Conservation (phyloP, 1,140 invertebrate genomes). For the Ips typographus region DNA sequence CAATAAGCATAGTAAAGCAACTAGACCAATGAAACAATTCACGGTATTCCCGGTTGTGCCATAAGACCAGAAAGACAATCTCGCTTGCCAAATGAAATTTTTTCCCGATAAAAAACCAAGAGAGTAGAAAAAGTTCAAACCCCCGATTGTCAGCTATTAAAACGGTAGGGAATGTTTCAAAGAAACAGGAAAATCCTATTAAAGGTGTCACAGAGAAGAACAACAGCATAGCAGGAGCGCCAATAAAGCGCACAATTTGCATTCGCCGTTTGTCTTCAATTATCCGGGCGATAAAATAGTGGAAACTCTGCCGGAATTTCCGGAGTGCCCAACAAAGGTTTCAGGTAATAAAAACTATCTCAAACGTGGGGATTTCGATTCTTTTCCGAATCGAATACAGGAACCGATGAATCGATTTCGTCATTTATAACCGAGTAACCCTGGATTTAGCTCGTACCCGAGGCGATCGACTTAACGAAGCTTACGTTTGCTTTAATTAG, state of each 20-base stretch:
- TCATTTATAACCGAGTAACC: slow-evolving; percentile 20
- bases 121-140: too few relatives aligned
- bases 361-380: slow-evolving; percentile 1
- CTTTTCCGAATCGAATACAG: not conserved
- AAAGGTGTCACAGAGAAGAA: not conserved
- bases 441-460: slow-evolving; percentile 24
- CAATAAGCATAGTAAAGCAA: too few relatives aligned
- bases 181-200: slow-evolving; percentile 6
- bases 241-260: slow-evolving; percentile 23
- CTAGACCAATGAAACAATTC: too few relatives aligned
- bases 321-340: slow-evolving; percentile 29
- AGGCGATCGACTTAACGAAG: slow-evolving; percentile 41
- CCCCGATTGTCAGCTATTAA: too few relatives aligned
- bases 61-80: too few relatives aligned
- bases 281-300: slow-evolving; percentile 26
- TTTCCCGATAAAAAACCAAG: too few relatives aligned
- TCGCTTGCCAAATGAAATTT: too few relatives aligned
- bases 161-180: not conserved
- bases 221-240: not conserved
- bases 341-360: slow-evolving; percentile 24
- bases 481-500: slow-evolving; percentile 43
- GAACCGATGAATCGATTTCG: slow-evolving; percentile 8
- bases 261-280: slow-evolving; percentile 31
- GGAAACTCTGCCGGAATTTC: slow-evolving; percentile 23
- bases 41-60: too few relatives aligned